Conservation (phyloP, 1,140 invertebrate genomes). For the Pseudomyrmex flavicornis region DNA sequence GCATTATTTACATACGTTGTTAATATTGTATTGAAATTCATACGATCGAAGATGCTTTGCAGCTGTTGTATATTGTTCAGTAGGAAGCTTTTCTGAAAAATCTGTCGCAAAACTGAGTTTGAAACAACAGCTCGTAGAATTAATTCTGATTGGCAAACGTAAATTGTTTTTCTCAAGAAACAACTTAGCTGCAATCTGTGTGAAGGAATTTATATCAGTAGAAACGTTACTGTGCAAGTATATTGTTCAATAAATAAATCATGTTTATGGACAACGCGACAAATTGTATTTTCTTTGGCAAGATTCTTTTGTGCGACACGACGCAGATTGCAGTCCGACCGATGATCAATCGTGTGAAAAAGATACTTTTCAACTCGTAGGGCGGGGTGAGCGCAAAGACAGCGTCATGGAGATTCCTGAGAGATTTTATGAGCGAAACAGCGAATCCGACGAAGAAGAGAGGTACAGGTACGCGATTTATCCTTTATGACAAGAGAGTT, state of each 20-base stretch:
- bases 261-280: not conserved
- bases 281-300: not conserved
- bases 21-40: slow-evolving; percentile 25
- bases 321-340: slow-evolving; percentile 12
- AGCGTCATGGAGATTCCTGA: slow-evolving; percentile 82
- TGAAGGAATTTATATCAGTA: not conserved
- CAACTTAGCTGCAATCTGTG: slow-evolving; percentile 26
- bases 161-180: slow-evolving; percentile 26
- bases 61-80: slow-evolving; percentile 31
- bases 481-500: slow-evolving; percentile 21
- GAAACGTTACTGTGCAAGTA: not conserved
- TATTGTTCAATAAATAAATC: slow-evolving; percentile 6
- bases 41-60: slow-evolving; percentile 38
- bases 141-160: slow-evolving; percentile 27
- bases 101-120: slow-evolving; percentile 44
- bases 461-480: slow-evolving; percentile 82
- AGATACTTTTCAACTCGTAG: slow-evolving; percentile 74
- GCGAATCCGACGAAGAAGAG: slow-evolving; percentile 85
- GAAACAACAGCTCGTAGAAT: slow-evolving; percentile 24
- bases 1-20: not conserved
- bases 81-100: slow-evolving; percentile 46
- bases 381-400: slow-evolving; percentile 83
- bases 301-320: not conserved
- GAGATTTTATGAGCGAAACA: slow-evolving; percentile 82
- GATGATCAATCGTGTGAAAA: slow-evolving; percentile 40